phyloP scores from a whole-genome alignment of 2,888 invertebrate genomes.

The Tubulanus polymorphus region DNA sequence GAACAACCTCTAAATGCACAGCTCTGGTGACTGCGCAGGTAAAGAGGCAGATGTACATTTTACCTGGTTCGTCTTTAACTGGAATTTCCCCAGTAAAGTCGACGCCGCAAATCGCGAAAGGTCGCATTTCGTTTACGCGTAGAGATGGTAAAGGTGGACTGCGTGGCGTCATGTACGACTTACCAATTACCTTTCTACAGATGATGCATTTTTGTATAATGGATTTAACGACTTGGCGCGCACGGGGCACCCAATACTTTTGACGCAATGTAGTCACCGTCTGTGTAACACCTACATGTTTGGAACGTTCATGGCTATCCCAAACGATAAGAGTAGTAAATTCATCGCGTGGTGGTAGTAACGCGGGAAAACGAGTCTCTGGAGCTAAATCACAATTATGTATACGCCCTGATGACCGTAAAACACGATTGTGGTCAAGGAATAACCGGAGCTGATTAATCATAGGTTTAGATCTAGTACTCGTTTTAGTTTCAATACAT shows the following conservation, averaged over 20 bases:
- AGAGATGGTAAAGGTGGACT: background rate
- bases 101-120: background rate
- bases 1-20: background rate
- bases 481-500: background rate
- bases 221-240: background rate
- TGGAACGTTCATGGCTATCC: background rate
- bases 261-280: background rate
- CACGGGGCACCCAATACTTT: background rate
- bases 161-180: background rate
- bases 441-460: background rate
- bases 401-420: background rate
- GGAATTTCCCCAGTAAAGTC: conserved; percentile 2
- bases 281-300: background rate
- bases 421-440: background rate
- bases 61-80: background rate
- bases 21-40: conserved; percentile 2
- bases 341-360: background rate
- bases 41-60: background rate
- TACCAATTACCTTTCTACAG: background rate
- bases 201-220: background rate
- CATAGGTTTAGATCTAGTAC: background rate
- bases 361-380: background rate
- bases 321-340: background rate
- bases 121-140: background rate
- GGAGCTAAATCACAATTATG: background rate